Evolutionary conservation across 2,113 vertebrate species (phyloP), one percentile per base, ranked within the genome.

Genomic region (Recurvirostra avosetta): DNA sequence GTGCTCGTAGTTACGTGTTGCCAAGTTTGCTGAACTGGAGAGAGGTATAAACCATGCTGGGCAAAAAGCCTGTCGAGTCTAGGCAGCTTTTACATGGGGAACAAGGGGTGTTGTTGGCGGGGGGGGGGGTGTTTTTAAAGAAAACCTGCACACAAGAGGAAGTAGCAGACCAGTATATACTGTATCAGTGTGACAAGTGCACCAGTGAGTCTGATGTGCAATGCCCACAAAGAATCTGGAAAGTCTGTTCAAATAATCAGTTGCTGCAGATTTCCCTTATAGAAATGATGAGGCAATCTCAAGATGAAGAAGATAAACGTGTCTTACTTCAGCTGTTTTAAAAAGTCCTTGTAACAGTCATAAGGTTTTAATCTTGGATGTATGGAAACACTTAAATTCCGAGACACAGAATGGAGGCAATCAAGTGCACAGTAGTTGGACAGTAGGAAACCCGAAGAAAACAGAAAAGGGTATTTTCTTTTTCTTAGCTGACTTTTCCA

Each of bases 381-480:
- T 73, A 65, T 13, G 71, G 78, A 91, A 88, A 80, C 91, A 94
- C 38, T 87, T 92, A 86, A 53, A 93, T 43, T 95, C 92, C 89
- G 96, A 71, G 91, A 97, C 40, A 95, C 43, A 96, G 79, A 92
- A 92, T 66, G 63, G 68, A 95, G 56, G 94, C 62, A 94, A 89
- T 70, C 80, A 92, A 95, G 71, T n/a, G 76, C 80, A 95, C 22
- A 75, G 70, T 15, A 94, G 66, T 0, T 73, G 88, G 67, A 96
- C 75, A 94, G 56, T 19, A 84, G 74, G 47, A 96, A 92, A 95
- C 74, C 67, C 93, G 96, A 93, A 53, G 63, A 49, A 92, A 89
- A 94, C 16, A 94, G 66, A 50, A 86, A 83, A 86, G 22, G 7
- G 17, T 74, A 27, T 53, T 91, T 92, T 14, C 70, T 89, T 89